Evolutionary conservation across 2,113 vertebrate genomes (phyloP), one percentile per base, ranked within the genome.

Genomic region (Paedocypris sp.): DNA sequence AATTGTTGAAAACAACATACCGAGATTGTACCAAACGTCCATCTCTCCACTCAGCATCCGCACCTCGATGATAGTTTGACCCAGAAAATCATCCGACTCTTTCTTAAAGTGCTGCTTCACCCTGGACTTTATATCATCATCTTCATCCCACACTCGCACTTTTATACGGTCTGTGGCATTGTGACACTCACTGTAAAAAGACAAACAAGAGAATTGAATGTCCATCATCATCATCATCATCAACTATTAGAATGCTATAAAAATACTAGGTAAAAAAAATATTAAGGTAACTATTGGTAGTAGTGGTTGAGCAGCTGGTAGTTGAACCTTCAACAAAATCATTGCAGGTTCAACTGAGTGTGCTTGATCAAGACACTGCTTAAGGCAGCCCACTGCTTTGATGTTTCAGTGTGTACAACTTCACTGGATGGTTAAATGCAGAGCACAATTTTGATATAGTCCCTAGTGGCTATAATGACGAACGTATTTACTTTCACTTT

Each of bases 11-110:
- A 15, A 36, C 19, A 4, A 62, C 85, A 11, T 84, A 98, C 95
- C 95, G 68, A 98, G 81, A 71, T 98, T 98, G 79, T 98, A 98
- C 94, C 95, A 98, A 31, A 98, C 95, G 33, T 98, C 95, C 95
- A 98, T 98, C 75, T 98, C 93, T 53, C 95, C 94, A 16, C 95
- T 98, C 53, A 98, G 79, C 10, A 91, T 98, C 70, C 94, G 89
- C 36, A 98, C 95, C 84, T 98, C 95, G 12, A 98, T 94, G 75
- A 98, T 94, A 18, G 93, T 98, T 78, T 98, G 95, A 32, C 95
- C 95, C 15, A 98, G 84, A 65, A 98, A 98, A 47, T 98, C 95
- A 57, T 98, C 95, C 0, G 94, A 95, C 70, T 98, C 95, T 4
- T 94, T 92, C 77, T 97, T 98, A 79, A 98, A 98, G 74, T 97